phyloP scores from a whole-genome alignment of 2,113 vertebrate species.

The Heptranchias perlo region DNA sequence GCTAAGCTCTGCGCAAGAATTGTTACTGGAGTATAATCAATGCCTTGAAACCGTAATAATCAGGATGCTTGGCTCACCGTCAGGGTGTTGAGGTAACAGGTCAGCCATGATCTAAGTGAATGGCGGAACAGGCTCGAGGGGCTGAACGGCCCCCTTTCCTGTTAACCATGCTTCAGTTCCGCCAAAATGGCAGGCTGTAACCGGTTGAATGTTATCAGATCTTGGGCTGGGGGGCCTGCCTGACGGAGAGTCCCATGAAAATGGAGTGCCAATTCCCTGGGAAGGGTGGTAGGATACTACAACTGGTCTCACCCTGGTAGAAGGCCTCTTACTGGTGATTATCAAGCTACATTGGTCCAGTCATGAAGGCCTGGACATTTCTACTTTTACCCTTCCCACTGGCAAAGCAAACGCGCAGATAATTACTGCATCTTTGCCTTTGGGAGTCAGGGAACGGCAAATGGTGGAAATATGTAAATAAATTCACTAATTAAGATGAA shows the following conservation, averaged over 20 bases:
- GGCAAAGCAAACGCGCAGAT: neutral
- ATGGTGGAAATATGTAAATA: slow-evolving; percentile 28
- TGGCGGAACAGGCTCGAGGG: neutral
- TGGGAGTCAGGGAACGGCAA: neutral
- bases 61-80: neutral
- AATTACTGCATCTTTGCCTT: neutral
- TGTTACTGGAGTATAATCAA: neutral
- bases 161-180: neutral
- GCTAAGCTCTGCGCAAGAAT: neutral
- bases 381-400: too few species aligned
- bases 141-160: neutral
- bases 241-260: neutral
- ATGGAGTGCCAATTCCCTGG: too few species aligned
- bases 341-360: too few species aligned
- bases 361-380: neutral
- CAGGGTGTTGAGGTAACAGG: neutral
- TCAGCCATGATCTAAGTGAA: neutral
- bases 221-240: neutral
- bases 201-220: neutral
- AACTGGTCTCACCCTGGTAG: too few species aligned
- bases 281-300: too few species aligned
- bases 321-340: too few species aligned
- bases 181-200: neutral
- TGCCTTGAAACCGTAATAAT: neutral
- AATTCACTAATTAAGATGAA: slow-evolving; percentile 1